Evolutionary conservation across 2,888 invertebrate species (phyloP), one percentile per base, ranked within the genome.

Genomic region (Seira musarum): DNA sequence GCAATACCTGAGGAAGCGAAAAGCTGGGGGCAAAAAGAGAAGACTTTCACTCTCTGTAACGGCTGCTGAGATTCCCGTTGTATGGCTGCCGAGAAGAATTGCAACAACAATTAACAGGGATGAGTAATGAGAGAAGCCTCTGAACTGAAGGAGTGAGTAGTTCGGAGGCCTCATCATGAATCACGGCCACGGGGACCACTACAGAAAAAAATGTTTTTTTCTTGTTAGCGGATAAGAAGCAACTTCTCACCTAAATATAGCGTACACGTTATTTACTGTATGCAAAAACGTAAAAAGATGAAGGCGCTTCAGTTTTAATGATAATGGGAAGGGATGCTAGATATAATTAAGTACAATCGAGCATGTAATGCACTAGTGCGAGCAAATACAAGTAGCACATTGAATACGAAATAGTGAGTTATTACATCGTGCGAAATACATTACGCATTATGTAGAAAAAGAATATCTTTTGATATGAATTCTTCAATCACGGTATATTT

Each of bases 1-100:
- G 22, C 80, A 80, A 66, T 80, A 73, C n/a, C 68, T 67, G 17
- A 80, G 49, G 35, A 80, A 80, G 2, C 80, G 80, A 25, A 80
- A 80, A 3, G 80, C 80, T 24, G 80, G 80, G n/a, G 80, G 80
- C 10, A 80, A 68, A 21, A 73, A 80, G 24, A 80, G 46, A 6
- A 73, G 61, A 13, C 22, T 21, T 21, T 63, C 63, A 13, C 21
- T 46, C 25, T 69, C 72, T 53, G 73, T 65, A 1, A 69, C 53
- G 10, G 57, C 61, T 6, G 49, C 49, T 46, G 40, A 40, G 19
- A 24, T 17, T 17, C 65, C 2, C 13, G 40, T 13, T 25, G 65
- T 19, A 60, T 1, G 2, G 21, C 22, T 40, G 63, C 63, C 10
- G 22, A 40, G 40, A 8, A 40, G 40, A 13, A 40, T 57, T n/a